These are phyloP conservation scores for Megatriorchis doriae DNA, from an alignment of 2,113 vertebrate genomes.

Conservation along the genomic window DNA sequence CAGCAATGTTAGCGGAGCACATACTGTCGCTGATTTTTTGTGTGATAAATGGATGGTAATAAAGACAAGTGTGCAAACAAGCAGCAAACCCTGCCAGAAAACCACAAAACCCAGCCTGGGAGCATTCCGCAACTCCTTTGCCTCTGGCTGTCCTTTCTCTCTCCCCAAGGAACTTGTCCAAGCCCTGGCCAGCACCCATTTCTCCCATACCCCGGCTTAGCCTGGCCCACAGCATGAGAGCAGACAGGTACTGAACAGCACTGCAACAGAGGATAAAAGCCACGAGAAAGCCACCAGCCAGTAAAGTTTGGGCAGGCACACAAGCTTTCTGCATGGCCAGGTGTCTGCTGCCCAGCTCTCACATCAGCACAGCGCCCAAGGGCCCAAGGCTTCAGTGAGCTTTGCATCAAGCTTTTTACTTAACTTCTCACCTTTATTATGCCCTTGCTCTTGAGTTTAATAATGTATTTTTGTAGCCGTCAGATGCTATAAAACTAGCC, in stretches of 20 bases:
- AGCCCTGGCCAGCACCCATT: not conserved
- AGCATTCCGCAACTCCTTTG: not conserved
- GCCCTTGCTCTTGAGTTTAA: not conserved
- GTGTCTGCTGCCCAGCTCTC: not conserved
- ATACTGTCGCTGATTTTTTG: not conserved
- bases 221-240: not conserved
- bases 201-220: not conserved
- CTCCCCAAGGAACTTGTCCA: fast-evolving
- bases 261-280: not conserved
- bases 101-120: not conserved
- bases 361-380: not conserved
- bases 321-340: not conserved
- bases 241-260: no score
- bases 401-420: not conserved
- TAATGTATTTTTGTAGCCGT: not conserved
- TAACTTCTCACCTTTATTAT: not conserved
- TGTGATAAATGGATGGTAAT: not conserved
- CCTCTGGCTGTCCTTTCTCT: not conserved
- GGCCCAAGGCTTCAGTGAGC: not conserved
- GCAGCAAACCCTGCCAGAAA: not conserved
- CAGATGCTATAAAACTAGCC: not conserved
- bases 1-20: not conserved
- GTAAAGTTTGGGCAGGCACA: not conserved
- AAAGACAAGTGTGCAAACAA: not conserved
- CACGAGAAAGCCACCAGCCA: not conserved